Evolutionary conservation across 2,113 vertebrate species (phyloP).

Genomic region (Corythornis vintsioides): DNA sequence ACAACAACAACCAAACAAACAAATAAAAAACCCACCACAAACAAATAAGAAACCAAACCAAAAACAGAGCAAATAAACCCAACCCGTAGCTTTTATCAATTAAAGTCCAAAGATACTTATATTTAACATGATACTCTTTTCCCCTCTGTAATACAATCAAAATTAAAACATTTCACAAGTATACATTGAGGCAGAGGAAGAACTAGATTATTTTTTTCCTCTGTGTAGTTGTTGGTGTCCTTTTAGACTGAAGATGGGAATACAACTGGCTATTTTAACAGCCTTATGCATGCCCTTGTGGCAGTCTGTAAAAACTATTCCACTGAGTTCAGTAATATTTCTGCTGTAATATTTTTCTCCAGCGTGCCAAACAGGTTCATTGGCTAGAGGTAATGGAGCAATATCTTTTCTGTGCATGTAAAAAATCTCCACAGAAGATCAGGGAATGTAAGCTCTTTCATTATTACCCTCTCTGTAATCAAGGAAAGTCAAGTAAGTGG

Average conservation of each 20-base stretch:
- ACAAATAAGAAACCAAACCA: not conserved
- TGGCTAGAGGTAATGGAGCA: conserved; percentile 23
- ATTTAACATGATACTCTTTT: not conserved
- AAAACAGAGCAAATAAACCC: not conserved
- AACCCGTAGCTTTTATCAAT: not conserved
- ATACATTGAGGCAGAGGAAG: not conserved
- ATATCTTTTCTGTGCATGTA: conserved; percentile 15
- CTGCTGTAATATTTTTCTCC: conserved; percentile 19
- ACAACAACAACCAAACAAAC: not conserved
- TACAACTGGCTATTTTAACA: not conserved
- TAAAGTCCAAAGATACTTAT: not conserved
- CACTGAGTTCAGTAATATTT: conserved; percentile 15
- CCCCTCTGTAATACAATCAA: not conserved
- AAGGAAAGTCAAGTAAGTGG: conserved; percentile 5
- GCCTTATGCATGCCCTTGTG: not conserved
- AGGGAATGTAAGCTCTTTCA: not conserved
- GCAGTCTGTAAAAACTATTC: conserved; percentile 16
- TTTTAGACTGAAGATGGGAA: not conserved
- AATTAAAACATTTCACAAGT: not conserved
- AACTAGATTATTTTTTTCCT: not conserved
- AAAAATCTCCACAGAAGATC: conserved; percentile 23
- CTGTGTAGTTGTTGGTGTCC: not conserved
- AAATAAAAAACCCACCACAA: not conserved
- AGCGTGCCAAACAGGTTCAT: not conserved
- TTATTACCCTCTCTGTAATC: conserved; percentile 33